Conservation (phyloP, 2,888 invertebrate species). For the Hirtodrosophila cameraria region DNA sequence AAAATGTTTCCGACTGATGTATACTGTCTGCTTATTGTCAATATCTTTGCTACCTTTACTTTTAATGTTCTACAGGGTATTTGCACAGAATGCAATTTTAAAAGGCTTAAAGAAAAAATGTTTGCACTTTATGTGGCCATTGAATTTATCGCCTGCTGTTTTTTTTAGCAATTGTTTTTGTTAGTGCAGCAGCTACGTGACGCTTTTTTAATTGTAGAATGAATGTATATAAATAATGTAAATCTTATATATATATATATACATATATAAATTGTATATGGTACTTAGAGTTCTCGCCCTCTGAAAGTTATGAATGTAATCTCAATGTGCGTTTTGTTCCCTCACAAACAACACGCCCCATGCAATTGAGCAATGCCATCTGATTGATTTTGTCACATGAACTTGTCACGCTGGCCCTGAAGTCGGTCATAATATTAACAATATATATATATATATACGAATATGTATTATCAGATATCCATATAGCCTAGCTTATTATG, state of each 20-base stretch:
- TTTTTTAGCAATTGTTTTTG: slow-evolving; percentile 8
- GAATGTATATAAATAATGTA: not conserved
- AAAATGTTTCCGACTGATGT: too few relatives aligned
- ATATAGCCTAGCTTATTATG: slow-evolving; percentile 56
- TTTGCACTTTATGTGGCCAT: slow-evolving; percentile 22
- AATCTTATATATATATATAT: slow-evolving; percentile 4
- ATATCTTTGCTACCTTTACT: too few relatives aligned
- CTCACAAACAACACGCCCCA: slow-evolving; percentile 18
- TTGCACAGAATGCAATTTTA: not conserved
- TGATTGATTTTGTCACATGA: slow-evolving; percentile 69
- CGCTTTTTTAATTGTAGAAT: slow-evolving; percentile 56
- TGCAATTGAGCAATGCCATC: slow-evolving; percentile 39
- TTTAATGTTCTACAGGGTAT: slow-evolving; percentile 16
- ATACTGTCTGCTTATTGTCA: too few relatives aligned
- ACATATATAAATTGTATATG: too few relatives aligned
- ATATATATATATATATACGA: slow-evolving; percentile 9
- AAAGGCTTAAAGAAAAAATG: slow-evolving; percentile 14
- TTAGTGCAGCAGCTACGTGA: slow-evolving; percentile 51
- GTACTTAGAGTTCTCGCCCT: slow-evolving; percentile 3
- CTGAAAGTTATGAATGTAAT: slow-evolving; percentile 54
- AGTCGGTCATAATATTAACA: slow-evolving; percentile 48
- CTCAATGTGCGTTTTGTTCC: slow-evolving; percentile 57
- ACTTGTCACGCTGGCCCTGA: slow-evolving; percentile 66
- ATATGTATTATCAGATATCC: slow-evolving; percentile 29
- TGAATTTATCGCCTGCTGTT: slow-evolving; percentile 35